A percentile compares a stretch with the other conserved stretches of the same genome.
These are phyloP conservation scores for Enteromius viviparus DNA, from an alignment of 2,797 vertebrate species.

Conservation along the genomic window DNA sequence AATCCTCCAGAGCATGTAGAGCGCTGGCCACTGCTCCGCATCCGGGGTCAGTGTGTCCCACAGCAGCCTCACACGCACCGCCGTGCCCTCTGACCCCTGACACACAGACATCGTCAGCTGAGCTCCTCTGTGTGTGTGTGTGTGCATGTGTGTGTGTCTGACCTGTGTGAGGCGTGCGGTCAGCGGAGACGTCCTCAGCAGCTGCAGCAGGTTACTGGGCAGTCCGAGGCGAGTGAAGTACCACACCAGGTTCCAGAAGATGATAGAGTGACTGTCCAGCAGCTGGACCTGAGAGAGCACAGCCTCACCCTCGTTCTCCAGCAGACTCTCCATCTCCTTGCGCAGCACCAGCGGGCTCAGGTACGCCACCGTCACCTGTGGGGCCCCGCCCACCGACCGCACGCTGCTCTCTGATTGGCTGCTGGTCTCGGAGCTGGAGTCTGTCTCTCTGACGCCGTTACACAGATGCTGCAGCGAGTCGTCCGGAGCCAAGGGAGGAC, in stretches of 20 bases:
- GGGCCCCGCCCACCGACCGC: slow-evolving; percentile 62
- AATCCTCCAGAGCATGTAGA: slow-evolving; percentile 90
- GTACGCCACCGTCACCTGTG: slow-evolving; percentile 85
- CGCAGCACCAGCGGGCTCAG: slow-evolving; percentile 91
- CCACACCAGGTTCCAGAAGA: slow-evolving; percentile 97
- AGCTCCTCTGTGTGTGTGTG: not conserved
- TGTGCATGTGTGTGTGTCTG: not conserved
- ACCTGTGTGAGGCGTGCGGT: slow-evolving; percentile 74
- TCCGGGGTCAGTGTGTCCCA: slow-evolving; percentile 90
- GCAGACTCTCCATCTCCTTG: slow-evolving; percentile 91
- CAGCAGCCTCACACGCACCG: slow-evolving; percentile 80
- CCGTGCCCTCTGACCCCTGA: slow-evolving; percentile 66
- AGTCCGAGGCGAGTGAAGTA: slow-evolving; percentile 88
- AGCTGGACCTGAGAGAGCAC: slow-evolving; percentile 85
- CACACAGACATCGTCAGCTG: slow-evolving; percentile 36
- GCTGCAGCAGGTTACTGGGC: slow-evolving; percentile 84
- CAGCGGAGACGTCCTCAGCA: slow-evolving; percentile 80
- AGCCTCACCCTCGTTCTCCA: slow-evolving; percentile 92
- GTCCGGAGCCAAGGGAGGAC: slow-evolving; percentile 62
- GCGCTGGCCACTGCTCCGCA: slow-evolving; percentile 85
- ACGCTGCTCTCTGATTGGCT: slow-evolving; percentile 72
- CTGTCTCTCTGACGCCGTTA: slow-evolving; percentile 82
- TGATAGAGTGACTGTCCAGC: slow-evolving; percentile 89
- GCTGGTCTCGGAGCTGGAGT: slow-evolving; percentile 77
- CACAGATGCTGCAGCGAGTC: slow-evolving; percentile 68